Evolutionary conservation across 2,113 vertebrate genomes (phyloP).

Genomic region (Paradoxurus hermaphroditus): DNA sequence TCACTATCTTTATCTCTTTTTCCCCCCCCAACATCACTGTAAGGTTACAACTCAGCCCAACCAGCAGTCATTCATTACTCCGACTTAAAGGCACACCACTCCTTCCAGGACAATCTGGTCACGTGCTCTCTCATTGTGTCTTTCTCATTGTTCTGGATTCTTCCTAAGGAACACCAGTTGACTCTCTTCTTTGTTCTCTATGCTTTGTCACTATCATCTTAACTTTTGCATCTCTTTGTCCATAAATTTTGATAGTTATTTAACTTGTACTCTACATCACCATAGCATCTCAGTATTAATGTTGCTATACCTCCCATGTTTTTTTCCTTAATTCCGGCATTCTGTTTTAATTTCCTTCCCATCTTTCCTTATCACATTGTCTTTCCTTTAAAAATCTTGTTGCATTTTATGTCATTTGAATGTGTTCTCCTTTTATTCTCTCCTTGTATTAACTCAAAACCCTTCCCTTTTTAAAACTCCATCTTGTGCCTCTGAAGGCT

Average conservation of each 20-base stretch:
- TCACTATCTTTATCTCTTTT: background rate
- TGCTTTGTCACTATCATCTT: background rate
- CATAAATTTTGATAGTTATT: background rate
- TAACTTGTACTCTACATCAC: background rate
- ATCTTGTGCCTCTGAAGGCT: background rate
- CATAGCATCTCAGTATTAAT: background rate
- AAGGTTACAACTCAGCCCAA: background rate
- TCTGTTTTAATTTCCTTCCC: background rate
- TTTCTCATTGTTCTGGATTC: background rate
- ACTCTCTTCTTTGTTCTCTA: background rate
- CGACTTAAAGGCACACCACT: background rate
- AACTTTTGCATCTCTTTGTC: background rate
- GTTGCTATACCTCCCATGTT: background rate
- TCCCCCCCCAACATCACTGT: background rate
- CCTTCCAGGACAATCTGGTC: background rate
- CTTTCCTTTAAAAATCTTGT: background rate
- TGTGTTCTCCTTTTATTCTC: background rate
- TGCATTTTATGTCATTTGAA: background rate
- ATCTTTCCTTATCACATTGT: background rate
- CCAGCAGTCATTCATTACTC: background rate
- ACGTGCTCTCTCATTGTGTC: background rate
- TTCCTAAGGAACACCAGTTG: background rate
- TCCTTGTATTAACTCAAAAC: background rate
- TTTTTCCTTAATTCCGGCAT: background rate
- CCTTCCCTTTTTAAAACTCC: background rate